Conservation (phyloP, 2,888 invertebrate species). For the Entomobrya multifasciata region DNA sequence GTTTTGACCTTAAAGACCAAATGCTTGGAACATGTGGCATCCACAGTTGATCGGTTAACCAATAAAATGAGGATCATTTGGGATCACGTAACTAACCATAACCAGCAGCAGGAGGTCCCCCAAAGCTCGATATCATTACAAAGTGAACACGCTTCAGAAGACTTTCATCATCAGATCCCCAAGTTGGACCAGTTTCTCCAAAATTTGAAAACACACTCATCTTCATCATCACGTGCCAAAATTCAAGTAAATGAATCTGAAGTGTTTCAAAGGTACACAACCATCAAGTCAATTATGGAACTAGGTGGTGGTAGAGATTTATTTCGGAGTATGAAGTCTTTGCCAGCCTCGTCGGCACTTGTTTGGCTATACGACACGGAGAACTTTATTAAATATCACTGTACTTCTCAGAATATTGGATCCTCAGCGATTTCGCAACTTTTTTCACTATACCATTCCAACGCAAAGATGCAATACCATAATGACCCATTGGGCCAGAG, state of each 20-base stretch:
- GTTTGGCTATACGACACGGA: conserved; percentile 48
- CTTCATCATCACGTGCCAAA: not conserved
- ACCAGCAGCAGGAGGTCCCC: too few relatives aligned
- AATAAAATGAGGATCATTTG: not conserved
- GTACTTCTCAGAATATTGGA: not conserved
- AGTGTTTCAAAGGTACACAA: not conserved
- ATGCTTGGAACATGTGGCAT: not conserved
- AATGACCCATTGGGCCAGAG: conserved; percentile 34
- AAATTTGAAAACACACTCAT: not conserved
- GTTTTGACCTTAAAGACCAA: not conserved
- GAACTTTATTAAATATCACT: conserved; percentile 24
- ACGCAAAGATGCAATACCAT: not conserved
- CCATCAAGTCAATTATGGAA: not conserved
- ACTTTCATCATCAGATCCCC: not conserved
- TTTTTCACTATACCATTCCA: not conserved
- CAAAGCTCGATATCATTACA: too few relatives aligned
- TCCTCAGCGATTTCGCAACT: not conserved
- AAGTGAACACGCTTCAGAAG: not conserved
- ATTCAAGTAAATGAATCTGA: not conserved
- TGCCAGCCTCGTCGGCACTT: not conserved
- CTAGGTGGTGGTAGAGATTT: too few relatives aligned
- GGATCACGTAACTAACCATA: not conserved
- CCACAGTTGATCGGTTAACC: not conserved
- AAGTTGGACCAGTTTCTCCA: not conserved
- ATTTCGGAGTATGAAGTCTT: too few relatives aligned